A percentile compares a stretch with the other conserved stretches of the same genome.
These are phyloP conservation scores for Graptemys geographica DNA, from an alignment of 2,797 vertebrate species.

Conservation along the genomic window DNA sequence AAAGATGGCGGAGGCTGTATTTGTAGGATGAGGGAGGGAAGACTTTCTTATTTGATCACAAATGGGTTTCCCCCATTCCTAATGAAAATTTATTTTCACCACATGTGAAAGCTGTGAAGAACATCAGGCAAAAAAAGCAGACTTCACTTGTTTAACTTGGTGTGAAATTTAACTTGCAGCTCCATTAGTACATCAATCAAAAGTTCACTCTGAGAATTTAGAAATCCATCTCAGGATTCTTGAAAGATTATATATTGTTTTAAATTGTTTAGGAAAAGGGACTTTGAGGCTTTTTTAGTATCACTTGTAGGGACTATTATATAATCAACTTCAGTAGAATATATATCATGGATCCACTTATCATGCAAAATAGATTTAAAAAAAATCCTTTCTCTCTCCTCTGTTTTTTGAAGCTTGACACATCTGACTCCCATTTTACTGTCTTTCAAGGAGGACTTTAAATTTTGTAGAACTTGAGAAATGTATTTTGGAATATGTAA, in stretches of 20 bases:
- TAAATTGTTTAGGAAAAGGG: not conserved
- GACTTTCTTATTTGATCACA: not conserved
- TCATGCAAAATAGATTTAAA: not conserved
- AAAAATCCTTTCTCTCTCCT: not conserved
- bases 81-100: not conserved
- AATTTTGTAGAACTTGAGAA: not conserved
- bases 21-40: not conserved
- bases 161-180: not conserved
- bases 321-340: not conserved
- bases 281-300: not conserved
- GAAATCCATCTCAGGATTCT: not conserved
- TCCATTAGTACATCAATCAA: not conserved
- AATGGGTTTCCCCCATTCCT: not conserved
- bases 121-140: not conserved
- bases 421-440: not conserved
- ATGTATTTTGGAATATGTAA: not conserved
- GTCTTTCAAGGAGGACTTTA: not conserved
- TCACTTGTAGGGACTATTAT: not conserved
- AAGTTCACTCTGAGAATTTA: not conserved
- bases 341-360: not conserved
- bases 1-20: not conserved
- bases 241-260: not conserved
- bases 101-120: not conserved
- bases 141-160: not conserved
- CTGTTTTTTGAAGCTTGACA: not conserved